Evolutionary conservation across 2,113 vertebrate species (phyloP).

Genomic region (Hippopotamus amphibius): DNA sequence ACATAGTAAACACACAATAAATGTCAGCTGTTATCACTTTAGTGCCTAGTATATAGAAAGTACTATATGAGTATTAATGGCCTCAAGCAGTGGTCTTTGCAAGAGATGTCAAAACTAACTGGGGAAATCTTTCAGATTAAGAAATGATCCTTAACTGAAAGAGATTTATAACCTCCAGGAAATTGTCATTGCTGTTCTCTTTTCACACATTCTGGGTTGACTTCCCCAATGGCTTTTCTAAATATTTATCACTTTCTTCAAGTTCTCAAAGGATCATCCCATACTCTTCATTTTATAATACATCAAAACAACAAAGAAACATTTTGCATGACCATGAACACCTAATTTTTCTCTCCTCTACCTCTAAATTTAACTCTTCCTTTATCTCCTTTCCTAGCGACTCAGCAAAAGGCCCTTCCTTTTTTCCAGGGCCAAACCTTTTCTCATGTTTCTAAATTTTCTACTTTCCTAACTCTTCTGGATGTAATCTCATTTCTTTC

Average conservation of each 20-base stretch:
- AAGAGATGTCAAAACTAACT: constrained; percentile 46
- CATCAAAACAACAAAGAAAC: constrained; percentile 10
- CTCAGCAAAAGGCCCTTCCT: background rate
- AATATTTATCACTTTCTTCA: constrained; percentile 50
- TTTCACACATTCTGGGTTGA: constrained; percentile 20
- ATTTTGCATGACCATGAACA: background rate
- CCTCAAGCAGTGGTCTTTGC: background rate
- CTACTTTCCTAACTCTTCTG: background rate
- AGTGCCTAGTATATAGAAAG: background rate
- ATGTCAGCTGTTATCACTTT: constrained; percentile 33
- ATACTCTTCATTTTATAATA: background rate
- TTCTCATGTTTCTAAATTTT: background rate
- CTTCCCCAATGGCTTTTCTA: constrained; percentile 41
- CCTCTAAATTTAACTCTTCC: background rate
- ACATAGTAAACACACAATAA: constrained; percentile 3
- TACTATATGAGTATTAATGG: constrained; percentile 30
- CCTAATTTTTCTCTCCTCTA: background rate
- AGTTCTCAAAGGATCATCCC: background rate
- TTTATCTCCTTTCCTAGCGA: background rate
- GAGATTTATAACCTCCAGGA: constrained; percentile 57
- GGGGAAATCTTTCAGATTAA: constrained; percentile 52
- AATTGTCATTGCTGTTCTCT: constrained; percentile 18
- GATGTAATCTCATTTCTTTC: background rate
- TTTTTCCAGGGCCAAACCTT: background rate
- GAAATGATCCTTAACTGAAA: constrained; percentile 28